phyloP scores from a whole-genome alignment of 1,140 invertebrate genomes.

The Pseudomyrmex gracilis region DNA sequence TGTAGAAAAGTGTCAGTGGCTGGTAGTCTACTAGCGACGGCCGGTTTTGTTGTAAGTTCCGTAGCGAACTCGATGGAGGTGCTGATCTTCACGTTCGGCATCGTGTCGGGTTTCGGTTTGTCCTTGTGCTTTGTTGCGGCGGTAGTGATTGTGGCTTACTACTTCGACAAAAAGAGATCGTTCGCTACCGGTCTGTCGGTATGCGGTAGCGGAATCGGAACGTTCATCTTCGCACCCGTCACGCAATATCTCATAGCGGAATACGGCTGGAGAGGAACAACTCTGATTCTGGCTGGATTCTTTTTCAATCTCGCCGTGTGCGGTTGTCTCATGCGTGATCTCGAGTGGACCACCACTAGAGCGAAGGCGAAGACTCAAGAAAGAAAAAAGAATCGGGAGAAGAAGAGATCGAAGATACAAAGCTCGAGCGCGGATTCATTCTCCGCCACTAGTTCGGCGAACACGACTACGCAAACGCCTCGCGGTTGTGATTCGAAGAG shows the following conservation, averaged over 20 bases:
- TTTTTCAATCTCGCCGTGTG: constrained; percentile 95
- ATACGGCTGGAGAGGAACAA: constrained; percentile 94
- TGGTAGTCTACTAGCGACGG: constrained; percentile 91
- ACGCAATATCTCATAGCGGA: constrained; percentile 91
- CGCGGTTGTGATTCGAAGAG: constrained; percentile 76
- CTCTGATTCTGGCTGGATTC: constrained; percentile 92
- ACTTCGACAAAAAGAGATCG: constrained; percentile 96
- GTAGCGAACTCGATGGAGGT: constrained; percentile 91
- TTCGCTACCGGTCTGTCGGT: constrained; percentile 97
- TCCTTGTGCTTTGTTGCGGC: constrained; percentile 95
- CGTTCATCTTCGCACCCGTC: constrained; percentile 96
- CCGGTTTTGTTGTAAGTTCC: constrained; percentile 93
- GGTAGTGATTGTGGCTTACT: constrained; percentile 97
- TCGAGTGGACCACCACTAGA: constrained; percentile 89
- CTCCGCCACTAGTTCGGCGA: constrained; percentile 89
- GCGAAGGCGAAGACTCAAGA: constrained; percentile 88
- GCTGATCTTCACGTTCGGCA: constrained; percentile 94
- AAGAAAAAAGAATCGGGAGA: constrained; percentile 87
- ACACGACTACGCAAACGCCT: constrained; percentile 85
- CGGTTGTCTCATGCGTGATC: constrained; percentile 93
- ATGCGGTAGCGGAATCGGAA: constrained; percentile 95
- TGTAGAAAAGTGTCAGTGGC: constrained; percentile 93
- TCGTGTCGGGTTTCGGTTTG: constrained; percentile 94
- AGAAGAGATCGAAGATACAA: constrained; percentile 87
- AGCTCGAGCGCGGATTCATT: constrained; percentile 89